Conservation (phyloP, 2,797 vertebrate species). For the Scarus forsteni region DNA sequence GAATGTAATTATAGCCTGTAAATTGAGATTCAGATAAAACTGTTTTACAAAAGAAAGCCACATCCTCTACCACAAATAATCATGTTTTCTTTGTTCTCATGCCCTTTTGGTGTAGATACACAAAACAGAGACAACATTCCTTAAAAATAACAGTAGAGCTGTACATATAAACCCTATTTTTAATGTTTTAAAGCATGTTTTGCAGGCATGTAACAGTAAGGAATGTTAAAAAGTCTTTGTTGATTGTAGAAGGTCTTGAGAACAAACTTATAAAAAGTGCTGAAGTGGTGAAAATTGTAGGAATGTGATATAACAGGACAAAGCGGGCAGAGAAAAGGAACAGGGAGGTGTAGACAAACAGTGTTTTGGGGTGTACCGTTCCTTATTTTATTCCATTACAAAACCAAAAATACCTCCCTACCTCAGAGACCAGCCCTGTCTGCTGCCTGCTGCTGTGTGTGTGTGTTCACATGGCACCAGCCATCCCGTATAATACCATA, state of each 20-base stretch:
- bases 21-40: too few relatives aligned
- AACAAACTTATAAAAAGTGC: conserved; percentile 1
- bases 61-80: too few relatives aligned
- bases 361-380: conserved; percentile 44
- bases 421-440: conserved; percentile 45
- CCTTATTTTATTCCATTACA: conserved; percentile 55
- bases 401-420: conserved; percentile 65
- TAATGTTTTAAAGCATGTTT: not conserved
- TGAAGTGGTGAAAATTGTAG: conserved; percentile 7
- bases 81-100: too few relatives aligned
- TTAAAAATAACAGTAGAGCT: too few relatives aligned
- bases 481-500: conserved; percentile 66
- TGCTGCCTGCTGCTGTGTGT: conserved; percentile 48
- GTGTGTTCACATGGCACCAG: conserved; percentile 61
- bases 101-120: too few relatives aligned
- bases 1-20: too few relatives aligned
- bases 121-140: too few relatives aligned
- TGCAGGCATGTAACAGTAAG: not conserved
- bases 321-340: conserved; percentile 16
- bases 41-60: too few relatives aligned
- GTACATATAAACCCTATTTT: not conserved
- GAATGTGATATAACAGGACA: not conserved
- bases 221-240: not conserved
- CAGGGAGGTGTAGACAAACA: conserved; percentile 25
- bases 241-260: conserved; percentile 15